Evolutionary conservation across 1,140 invertebrate species (phyloP).

Genomic region (Drosophila lini): DNA sequence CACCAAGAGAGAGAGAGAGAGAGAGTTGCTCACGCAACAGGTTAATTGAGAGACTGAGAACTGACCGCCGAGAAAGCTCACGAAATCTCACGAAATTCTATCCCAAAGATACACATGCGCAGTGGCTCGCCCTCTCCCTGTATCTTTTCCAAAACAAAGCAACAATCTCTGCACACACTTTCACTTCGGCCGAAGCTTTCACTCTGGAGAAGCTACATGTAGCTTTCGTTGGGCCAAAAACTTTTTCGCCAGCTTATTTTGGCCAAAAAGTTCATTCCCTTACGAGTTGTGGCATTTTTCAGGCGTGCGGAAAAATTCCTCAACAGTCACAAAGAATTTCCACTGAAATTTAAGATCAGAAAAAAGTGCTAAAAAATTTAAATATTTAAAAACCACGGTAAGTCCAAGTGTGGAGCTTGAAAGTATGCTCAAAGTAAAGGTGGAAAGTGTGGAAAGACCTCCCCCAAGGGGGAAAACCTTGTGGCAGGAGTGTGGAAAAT

Average conservation of each 20-base stretch:
- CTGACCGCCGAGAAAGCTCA: constrained; percentile 32
- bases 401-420: constrained; percentile 12
- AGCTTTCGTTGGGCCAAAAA: constrained; percentile 53
- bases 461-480: constrained; percentile 31
- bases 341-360: constrained; percentile 6
- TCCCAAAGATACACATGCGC: constrained; percentile 57
- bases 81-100: constrained; percentile 7
- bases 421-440: background rate
- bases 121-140: constrained; percentile 12
- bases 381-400: constrained; percentile 20
- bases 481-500: constrained; percentile 55
- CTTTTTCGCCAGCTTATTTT: constrained; percentile 46
- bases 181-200: constrained; percentile 53
- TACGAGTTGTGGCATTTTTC: constrained; percentile 71
- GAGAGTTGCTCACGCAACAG: constrained; percentile 63
- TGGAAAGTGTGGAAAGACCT: background rate
- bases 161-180: constrained; percentile 76
- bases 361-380: constrained; percentile 6
- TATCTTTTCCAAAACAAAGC: constrained; percentile 62
- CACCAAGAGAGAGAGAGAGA: background rate
- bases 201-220: background rate
- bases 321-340: constrained; percentile 22
- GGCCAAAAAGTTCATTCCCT: constrained; percentile 60
- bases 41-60: constrained; percentile 52
- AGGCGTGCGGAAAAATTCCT: constrained; percentile 61